phyloP scores from a whole-genome alignment of 2,113 vertebrate genomes.

The Anoura caudifer region DNA sequence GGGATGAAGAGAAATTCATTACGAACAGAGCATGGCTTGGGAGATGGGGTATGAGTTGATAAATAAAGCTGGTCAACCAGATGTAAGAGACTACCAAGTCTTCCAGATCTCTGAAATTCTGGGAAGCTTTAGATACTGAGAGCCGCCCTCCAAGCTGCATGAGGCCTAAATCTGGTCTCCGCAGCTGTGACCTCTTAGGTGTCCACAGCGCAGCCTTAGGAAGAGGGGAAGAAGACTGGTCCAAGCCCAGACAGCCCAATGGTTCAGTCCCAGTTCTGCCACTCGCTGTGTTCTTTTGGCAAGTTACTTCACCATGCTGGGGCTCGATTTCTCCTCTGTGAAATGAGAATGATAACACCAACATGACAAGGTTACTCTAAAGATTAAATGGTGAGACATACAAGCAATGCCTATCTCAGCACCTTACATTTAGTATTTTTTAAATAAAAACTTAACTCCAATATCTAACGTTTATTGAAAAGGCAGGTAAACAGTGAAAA shows the following conservation, averaged over 20 bases:
- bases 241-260: neutral
- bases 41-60: no score
- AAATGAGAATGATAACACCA: neutral
- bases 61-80: neutral
- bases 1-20: neutral
- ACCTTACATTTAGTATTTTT: neutral
- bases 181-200: no score
- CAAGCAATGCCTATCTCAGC: neutral
- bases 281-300: neutral
- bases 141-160: neutral
- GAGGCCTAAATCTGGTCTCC: neutral
- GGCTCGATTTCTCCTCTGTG: neutral
- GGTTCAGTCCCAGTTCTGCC: neutral
- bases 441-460: neutral
- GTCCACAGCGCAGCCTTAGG: neutral
- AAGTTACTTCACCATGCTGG: neutral
- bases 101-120: neutral
- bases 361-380: neutral
- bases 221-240: neutral
- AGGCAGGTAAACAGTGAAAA: neutral
- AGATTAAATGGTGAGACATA: neutral
- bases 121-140: neutral
- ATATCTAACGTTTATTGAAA: neutral
- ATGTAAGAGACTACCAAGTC: neutral
- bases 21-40: neutral